Conservation (phyloP, 2,888 invertebrate species). For the Torymus tubicola region DNA sequence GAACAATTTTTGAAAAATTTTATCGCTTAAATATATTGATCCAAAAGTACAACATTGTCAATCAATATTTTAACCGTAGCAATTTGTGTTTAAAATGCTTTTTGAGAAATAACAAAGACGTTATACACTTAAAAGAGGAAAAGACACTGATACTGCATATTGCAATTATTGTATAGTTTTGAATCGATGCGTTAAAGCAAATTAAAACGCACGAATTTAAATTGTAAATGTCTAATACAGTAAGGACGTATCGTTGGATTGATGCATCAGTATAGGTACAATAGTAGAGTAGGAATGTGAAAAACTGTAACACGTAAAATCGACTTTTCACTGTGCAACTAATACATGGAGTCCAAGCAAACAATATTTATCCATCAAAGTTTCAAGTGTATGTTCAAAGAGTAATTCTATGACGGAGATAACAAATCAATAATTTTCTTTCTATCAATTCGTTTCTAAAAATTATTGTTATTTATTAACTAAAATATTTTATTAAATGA, state of each 20-base stretch:
- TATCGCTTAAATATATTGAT: conserved; percentile 25
- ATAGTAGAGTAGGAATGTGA: too few relatives aligned
- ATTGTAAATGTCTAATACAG: conserved; percentile 30
- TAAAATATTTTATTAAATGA: too few relatives aligned
- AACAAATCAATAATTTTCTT: too few relatives aligned
- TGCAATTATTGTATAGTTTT: conserved; percentile 28
- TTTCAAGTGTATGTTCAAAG: conserved; percentile 7
- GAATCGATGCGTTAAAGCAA: conserved; percentile 18
- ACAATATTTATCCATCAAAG: conserved; percentile 1
- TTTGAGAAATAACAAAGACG: conserved; percentile 14
- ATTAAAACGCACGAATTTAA: neutral
- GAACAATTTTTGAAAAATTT: conserved; percentile 41
- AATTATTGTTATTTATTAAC: too few relatives aligned
- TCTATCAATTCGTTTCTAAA: too few relatives aligned
- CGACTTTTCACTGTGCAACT: neutral
- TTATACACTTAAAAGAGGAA: conserved; percentile 6
- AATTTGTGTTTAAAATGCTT: conserved; percentile 38
- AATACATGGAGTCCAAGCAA: conserved; percentile 6
- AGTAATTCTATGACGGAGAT: neutral
- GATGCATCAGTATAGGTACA: conserved; percentile 8
- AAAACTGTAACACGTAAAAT: neutral
- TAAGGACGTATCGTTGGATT: neutral
- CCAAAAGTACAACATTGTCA: conserved; percentile 47
- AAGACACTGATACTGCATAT: conserved; percentile 24
- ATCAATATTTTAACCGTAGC: conserved; percentile 41